Evolutionary conservation across 2,113 vertebrate genomes (phyloP).

Genomic region (Callocephalon fimbriatum): DNA sequence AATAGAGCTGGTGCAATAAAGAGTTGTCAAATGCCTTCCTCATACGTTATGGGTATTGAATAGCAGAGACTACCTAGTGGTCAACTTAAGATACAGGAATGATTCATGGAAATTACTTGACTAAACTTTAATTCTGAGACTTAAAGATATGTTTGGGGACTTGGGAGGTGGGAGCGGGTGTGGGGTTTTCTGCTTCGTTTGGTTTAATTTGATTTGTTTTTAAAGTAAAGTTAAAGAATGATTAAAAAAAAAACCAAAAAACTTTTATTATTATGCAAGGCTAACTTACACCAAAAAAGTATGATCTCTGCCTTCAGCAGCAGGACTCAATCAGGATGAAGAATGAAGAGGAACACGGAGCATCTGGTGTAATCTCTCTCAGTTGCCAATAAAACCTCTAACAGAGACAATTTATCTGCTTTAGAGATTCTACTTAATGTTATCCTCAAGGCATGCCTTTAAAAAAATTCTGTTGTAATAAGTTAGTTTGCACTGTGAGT

Average conservation of each 20-base stretch:
- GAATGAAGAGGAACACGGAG: not conserved
- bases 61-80: not conserved
- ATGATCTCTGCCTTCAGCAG: not conserved
- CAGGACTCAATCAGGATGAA: not conserved
- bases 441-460: not conserved
- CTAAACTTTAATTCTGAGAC: not conserved
- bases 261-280: not conserved
- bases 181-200: not conserved
- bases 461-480: not conserved
- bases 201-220: rapidly evolving
- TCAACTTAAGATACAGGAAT: not conserved
- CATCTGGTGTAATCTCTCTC: not conserved
- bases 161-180: not conserved
- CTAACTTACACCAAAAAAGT: not conserved
- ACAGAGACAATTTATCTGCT: not conserved
- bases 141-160: not conserved
- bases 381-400: not conserved
- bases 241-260: not conserved
- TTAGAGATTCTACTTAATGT: not conserved
- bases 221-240: not conserved
- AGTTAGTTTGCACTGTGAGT: not conserved
- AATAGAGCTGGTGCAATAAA: not conserved
- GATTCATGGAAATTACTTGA: not conserved
- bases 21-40: not conserved
- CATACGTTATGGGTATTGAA: not conserved